Evolutionary conservation across 1,140 invertebrate species (phyloP).

Genomic region (Trigoniulus corallinus): DNA sequence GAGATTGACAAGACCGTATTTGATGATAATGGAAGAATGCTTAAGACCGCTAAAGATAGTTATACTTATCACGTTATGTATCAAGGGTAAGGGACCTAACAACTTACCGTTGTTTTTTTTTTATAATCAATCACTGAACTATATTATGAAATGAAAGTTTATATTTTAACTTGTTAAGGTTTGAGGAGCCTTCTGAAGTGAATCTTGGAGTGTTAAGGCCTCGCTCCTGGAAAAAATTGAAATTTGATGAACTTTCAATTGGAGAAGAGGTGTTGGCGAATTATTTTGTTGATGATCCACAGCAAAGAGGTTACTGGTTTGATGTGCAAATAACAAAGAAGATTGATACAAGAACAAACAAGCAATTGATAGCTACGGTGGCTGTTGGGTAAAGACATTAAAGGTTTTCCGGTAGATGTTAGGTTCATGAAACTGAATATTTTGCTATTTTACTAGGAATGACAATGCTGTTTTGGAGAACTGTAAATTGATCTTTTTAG

Average conservation of each 20-base stretch:
- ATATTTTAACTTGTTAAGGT: too few relatives aligned
- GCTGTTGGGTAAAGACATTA: too few relatives aligned
- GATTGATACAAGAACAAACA: constrained; percentile 10
- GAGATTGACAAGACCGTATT: constrained; percentile 20
- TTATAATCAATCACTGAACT: too few relatives aligned
- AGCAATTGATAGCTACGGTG: too few relatives aligned
- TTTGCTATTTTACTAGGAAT: too few relatives aligned
- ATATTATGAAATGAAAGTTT: too few relatives aligned
- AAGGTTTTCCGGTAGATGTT: too few relatives aligned
- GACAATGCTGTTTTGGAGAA: too few relatives aligned
- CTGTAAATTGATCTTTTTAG: too few relatives aligned
- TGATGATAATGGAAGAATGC: background rate
- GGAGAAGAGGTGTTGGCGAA: constrained; percentile 53
- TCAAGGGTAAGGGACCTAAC: constrained; percentile 28
- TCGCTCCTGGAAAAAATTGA: constrained; percentile 36
- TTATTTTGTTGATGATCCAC: constrained; percentile 52
- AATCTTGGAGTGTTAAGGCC: too few relatives aligned
- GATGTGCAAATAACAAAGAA: constrained; percentile 36
- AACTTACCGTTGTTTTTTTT: constrained; percentile 34
- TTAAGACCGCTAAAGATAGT: background rate
- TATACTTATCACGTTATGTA: constrained; percentile 24
- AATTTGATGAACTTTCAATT: constrained; percentile 36
- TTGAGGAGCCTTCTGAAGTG: too few relatives aligned
- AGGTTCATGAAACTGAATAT: too few relatives aligned
- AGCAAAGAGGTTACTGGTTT: constrained; percentile 56